A percentile compares a stretch with the other conserved stretches of the same genome.
Conservation (phyloP, 1,140 invertebrate genomes). For the Pogonomyrmex californicus region DNA sequence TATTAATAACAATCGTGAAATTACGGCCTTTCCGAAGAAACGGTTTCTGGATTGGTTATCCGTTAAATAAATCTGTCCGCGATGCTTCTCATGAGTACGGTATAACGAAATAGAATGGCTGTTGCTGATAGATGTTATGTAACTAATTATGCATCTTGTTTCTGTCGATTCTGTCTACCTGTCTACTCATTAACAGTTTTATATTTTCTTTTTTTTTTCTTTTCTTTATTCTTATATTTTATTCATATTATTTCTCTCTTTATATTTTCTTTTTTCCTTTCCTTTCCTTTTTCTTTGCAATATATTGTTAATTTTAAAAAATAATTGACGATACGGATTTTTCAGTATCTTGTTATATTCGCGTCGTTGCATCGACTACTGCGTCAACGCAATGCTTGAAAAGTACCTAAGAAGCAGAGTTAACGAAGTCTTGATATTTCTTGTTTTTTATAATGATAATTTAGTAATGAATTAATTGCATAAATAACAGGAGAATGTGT, state of each 20-base stretch:
- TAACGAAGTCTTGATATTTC: neutral
- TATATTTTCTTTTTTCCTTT: neutral
- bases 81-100: neutral
- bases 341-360: neutral
- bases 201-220: neutral
- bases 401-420: neutral
- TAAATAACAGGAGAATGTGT: neutral
- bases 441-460: neutral
- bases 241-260: neutral
- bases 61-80: neutral
- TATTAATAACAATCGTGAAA: constrained; percentile 19
- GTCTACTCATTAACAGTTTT: constrained; percentile 3
- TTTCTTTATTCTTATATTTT: no score
- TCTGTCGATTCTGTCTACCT: constrained; percentile 7
- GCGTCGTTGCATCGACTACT: neutral
- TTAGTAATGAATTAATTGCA: neutral
- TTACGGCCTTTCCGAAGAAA: constrained; percentile 18
- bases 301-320: neutral
- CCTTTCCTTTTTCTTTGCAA: neutral
- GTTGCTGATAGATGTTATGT: constrained; percentile 11
- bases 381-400: neutral
- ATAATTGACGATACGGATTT: constrained; percentile 2
- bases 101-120: neutral
- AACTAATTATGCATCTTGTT: constrained; percentile 24
- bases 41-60: constrained; percentile 5